Conservation (phyloP, 2,113 vertebrate species). For the Callaeas wilsoni region DNA sequence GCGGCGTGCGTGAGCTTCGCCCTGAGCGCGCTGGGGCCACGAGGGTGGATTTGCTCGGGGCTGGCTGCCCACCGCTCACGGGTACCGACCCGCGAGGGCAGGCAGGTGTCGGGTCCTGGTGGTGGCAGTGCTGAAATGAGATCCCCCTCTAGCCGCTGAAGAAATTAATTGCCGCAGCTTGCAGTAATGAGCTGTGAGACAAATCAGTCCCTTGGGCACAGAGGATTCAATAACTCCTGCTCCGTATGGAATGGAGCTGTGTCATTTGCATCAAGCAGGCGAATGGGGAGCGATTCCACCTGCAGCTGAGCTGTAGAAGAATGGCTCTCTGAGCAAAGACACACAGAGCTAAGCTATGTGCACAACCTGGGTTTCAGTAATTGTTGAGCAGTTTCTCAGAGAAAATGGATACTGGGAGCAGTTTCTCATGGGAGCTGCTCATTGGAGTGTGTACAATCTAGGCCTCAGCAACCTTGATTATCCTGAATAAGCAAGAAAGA, state of each 20-base stretch:
- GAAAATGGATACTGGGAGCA: too few species aligned
- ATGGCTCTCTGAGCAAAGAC: too few species aligned
- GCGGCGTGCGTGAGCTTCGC: rapidly evolving
- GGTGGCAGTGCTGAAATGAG: not conserved
- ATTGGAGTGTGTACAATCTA: too few species aligned
- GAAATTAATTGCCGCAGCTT: not conserved
- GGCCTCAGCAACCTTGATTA: too few species aligned
- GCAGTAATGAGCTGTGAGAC: not conserved
- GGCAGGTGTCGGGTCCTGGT: rapidly evolving
- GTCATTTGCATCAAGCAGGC: not conserved
- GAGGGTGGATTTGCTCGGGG: not conserved
- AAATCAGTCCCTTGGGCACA: not conserved
- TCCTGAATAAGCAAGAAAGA: too few species aligned
- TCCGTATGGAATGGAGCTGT: not conserved
- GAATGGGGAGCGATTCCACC: not conserved
- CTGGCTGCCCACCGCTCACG: not conserved
- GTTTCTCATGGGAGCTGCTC: too few species aligned
- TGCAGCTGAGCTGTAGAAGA: too few species aligned
- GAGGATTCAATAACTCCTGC: not conserved
- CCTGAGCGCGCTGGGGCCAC: not conserved
- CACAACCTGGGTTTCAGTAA: too few species aligned
- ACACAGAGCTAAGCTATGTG: too few species aligned
- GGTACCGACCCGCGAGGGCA: rapidly evolving
- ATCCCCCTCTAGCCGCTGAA: not conserved
- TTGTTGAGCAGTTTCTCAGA: too few species aligned